Evolutionary conservation across 2,888 invertebrate species (phyloP).

Genomic region (Ophioninae sp.): DNA sequence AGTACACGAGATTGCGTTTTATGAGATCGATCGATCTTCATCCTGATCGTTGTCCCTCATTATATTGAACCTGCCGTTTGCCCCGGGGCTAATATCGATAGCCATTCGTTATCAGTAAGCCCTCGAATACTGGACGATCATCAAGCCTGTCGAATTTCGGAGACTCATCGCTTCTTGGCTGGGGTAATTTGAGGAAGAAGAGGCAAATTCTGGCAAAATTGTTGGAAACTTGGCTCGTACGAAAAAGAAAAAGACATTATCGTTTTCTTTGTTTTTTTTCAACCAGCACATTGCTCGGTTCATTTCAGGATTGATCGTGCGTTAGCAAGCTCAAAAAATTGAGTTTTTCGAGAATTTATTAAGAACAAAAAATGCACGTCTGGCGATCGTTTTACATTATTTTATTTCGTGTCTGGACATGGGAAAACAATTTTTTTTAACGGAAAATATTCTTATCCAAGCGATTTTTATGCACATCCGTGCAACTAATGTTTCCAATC

Average conservation of each 20-base stretch:
- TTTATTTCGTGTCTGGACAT: too few species aligned
- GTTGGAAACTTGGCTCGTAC: background rate
- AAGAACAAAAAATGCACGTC: too few species aligned
- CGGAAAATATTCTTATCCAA: too few species aligned
- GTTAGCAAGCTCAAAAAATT: background rate
- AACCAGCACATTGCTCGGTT: background rate
- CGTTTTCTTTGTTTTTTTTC: background rate
- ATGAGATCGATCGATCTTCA: conserved; percentile 48
- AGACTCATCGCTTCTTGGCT: conserved; percentile 13
- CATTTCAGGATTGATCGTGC: background rate
- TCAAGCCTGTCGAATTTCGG: conserved; percentile 39
- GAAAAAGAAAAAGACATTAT: background rate
- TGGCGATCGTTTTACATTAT: too few species aligned
- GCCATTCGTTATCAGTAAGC: conserved; percentile 42
- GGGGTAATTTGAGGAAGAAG: background rate
- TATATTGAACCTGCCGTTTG: conserved; percentile 38
- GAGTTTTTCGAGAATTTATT: background rate
- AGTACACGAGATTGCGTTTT: conserved; percentile 5
- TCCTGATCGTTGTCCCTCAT: conserved; percentile 8
- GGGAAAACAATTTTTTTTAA: too few species aligned
- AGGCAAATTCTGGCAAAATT: background rate
- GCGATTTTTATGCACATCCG: too few species aligned
- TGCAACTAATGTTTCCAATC: too few species aligned
- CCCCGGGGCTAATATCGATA: conserved; percentile 33
- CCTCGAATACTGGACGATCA: conserved; percentile 21